A percentile compares a stretch with the other conserved stretches of the same genome.
phyloP scores from a whole-genome alignment of 2,888 invertebrate genomes.

The Craniophora ligustri region DNA sequence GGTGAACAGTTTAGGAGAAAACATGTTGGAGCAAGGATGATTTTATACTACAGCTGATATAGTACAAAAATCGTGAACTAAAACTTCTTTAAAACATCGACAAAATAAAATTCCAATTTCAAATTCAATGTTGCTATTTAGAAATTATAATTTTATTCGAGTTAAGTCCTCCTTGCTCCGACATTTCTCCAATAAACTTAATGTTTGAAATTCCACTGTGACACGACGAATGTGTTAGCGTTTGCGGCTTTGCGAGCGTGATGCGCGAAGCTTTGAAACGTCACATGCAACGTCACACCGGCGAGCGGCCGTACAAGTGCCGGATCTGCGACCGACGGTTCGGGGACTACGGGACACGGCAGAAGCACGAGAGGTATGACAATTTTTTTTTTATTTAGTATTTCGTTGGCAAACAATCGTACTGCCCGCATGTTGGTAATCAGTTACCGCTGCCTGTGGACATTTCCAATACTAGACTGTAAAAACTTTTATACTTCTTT shows the following conservation, averaged over 20 bases:
- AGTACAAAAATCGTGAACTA: too few relatives aligned
- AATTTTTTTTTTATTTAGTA: too few relatives aligned
- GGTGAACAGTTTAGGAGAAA: slow-evolving; percentile 16
- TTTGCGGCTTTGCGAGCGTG: slow-evolving; percentile 77
- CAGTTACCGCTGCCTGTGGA: too few relatives aligned
- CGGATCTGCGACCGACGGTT: slow-evolving; percentile 79
- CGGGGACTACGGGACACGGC: slow-evolving; percentile 78
- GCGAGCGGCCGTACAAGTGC: slow-evolving; percentile 79
- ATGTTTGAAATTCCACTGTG: not conserved
- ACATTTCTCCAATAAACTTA: slow-evolving; percentile 3
- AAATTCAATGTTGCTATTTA: not conserved
- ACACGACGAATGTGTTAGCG: slow-evolving; percentile 55
- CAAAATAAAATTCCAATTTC: not conserved
- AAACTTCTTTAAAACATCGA: too few relatives aligned
- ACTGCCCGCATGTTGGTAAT: too few relatives aligned
- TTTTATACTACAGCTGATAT: too few relatives aligned
- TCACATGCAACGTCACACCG: slow-evolving; percentile 82
- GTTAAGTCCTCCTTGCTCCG: not conserved
- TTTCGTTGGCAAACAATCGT: too few relatives aligned
- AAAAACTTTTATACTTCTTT: too few relatives aligned
- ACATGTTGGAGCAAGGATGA: slow-evolving; percentile 1
- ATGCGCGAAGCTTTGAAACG: slow-evolving; percentile 77
- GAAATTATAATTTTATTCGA: not conserved
- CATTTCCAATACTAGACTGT: too few relatives aligned
- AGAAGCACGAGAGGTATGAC: slow-evolving; percentile 82